Conservation (phyloP, 2,888 invertebrate genomes). For the Petrolisthes manimaculis region DNA sequence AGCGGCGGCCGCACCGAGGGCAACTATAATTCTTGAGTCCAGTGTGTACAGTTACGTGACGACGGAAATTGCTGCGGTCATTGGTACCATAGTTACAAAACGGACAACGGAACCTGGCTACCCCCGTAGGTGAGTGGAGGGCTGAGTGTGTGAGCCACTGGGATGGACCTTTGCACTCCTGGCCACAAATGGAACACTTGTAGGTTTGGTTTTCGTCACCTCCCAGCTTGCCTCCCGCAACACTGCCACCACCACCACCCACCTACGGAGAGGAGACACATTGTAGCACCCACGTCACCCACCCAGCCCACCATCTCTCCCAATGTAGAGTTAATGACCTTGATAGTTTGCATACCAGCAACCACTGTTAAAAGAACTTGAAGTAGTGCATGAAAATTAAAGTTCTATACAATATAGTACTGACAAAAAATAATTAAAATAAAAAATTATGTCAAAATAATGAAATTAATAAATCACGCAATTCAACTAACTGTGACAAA, state of each 20-base stretch:
- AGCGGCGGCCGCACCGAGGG: constrained; percentile 48
- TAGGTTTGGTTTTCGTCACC: constrained; percentile 39
- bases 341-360: no score
- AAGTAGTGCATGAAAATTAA: no score
- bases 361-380: no score
- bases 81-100: constrained; percentile 56
- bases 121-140: constrained; percentile 40
- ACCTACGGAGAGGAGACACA: constrained; percentile 63
- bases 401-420: no score
- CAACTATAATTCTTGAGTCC: constrained; percentile 53
- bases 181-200: constrained; percentile 51
- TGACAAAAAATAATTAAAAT: no score
- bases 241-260: constrained; percentile 40
- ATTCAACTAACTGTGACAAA: no score
- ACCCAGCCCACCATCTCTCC: not conserved
- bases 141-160: constrained; percentile 50
- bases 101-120: constrained; percentile 43
- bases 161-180: constrained; percentile 31
- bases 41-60: constrained; percentile 52
- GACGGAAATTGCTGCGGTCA: constrained; percentile 57
- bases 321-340: no score
- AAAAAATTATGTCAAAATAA: no score
- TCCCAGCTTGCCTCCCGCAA: constrained; percentile 19
- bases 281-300: constrained; percentile 47
- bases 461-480: no score